Conservation (phyloP, 2,113 vertebrate genomes). For the Macroglossus sobrinus region DNA sequence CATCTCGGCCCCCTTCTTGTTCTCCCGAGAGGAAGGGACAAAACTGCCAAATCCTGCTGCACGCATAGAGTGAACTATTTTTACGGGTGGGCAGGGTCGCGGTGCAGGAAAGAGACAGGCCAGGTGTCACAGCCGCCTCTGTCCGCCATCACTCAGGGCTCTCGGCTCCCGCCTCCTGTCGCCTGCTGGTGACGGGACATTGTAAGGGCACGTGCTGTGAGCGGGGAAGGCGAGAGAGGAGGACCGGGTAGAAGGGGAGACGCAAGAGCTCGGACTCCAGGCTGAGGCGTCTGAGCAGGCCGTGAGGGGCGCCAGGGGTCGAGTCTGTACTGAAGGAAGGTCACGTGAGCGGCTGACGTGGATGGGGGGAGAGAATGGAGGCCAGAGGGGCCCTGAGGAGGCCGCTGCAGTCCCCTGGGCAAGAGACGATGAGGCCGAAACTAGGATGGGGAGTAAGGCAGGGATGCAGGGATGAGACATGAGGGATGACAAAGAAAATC, state of each 20-base stretch:
- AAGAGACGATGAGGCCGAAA: not conserved
- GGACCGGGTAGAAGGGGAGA: not conserved
- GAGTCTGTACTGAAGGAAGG: not conserved
- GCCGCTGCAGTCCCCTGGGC: not conserved
- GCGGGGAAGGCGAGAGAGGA: not conserved
- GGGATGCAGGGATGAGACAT: not conserved
- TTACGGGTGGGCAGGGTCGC: not conserved
- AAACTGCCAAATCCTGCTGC: not conserved
- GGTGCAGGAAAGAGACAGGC: no score
- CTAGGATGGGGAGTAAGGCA: not conserved
- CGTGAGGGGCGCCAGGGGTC: not conserved
- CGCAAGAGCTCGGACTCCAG: not conserved
- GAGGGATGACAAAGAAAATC: not conserved
- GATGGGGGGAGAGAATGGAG: not conserved
- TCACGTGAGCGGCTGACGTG: fast-evolving
- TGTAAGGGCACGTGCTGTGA: fast-evolving
- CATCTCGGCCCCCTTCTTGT: not conserved
- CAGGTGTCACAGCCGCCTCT: not conserved
- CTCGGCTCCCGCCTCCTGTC: not conserved
- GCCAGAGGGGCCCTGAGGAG: not conserved
- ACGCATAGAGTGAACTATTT: not conserved
- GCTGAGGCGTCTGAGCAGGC: not conserved
- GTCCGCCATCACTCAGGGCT: not conserved
- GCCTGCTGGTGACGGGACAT: not conserved
- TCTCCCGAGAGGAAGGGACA: not conserved